Evolutionary conservation across 2,113 vertebrate species (phyloP), one percentile per base, ranked within the genome.

Genomic region (Fukomys damarensis): DNA sequence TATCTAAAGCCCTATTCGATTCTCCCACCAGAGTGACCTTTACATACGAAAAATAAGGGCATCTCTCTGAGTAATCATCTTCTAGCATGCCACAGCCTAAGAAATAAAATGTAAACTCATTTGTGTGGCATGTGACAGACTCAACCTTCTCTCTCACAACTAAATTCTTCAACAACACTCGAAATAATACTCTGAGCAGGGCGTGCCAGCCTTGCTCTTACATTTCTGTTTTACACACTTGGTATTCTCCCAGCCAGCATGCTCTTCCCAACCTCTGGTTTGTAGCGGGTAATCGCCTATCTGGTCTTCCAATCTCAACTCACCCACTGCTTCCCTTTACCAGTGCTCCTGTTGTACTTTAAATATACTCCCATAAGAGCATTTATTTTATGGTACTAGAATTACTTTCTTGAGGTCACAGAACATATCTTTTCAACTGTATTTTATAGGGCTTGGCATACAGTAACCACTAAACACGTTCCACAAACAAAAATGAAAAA

Each of bases 371-470:
- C 66, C 13, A 52, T 24, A 59, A 92, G 87, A 85, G 11, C 22
- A 84, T 56, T 63, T 41, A 87, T 32, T 26, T 74, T 72, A 86
- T 4, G 49, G 41, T 91, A 74, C 28, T 59, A 61, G 7, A 61
- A 89, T 77, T 92, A 81, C 52, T 89, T 24, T 74, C 81, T 52
- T 92, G 52, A 92, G n/a, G 30, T 93, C 61, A 95, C 0, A 41
- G 32, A 93, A 92, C 68, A 30, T n/a, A 80, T 17, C 10, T 92
- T 93, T 85, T 74, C 32, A 93, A 49, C 32, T 59, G 7, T 38
- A 79, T 38, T 89, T 76, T 56, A 46, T 28, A 86, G 38, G 16
- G 32, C 74, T 30, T 63, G 13, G 41, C 41, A 92, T 17, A 41
- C 16, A 92, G 7, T 63, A 90, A 54, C 61, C 81, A 28, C 72